A percentile compares a stretch with the other conserved stretches of the same genome.
phyloP scores from a whole-genome alignment of 1,140 invertebrate genomes.

The Pseudomyrmex concolor region DNA sequence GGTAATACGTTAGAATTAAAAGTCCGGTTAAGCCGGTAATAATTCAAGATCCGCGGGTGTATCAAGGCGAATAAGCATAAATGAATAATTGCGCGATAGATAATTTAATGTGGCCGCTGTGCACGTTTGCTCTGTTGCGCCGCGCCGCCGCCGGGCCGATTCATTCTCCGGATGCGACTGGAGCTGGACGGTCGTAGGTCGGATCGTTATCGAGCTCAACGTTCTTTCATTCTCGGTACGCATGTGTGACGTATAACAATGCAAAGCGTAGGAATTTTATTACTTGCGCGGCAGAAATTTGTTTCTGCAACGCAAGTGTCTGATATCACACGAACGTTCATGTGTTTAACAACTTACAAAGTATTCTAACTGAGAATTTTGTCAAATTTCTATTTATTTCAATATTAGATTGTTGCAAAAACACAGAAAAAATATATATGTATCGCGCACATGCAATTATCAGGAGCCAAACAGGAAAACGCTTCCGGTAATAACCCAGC shows the following conservation, averaged over 20 bases:
- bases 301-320: constrained; percentile 14
- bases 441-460: background rate
- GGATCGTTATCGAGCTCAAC: constrained; percentile 61
- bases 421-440: background rate
- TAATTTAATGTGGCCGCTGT: constrained; percentile 81
- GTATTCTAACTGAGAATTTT: background rate
- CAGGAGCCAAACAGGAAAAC: background rate
- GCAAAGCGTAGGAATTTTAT: constrained; percentile 32
- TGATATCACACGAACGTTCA: background rate
- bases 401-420: background rate
- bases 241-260: constrained; percentile 38
- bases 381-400: constrained; percentile 16
- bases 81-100: constrained; percentile 84
- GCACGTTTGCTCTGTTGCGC: constrained; percentile 55
- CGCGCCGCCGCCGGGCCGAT: constrained; percentile 68
- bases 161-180: constrained; percentile 47
- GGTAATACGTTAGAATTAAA: constrained; percentile 84
- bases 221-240: constrained; percentile 62
- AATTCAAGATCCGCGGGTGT: constrained; percentile 83
- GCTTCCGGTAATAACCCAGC: constrained; percentile 23
- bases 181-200: constrained; percentile 42
- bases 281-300: constrained; percentile 25
- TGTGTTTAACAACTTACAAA: background rate
- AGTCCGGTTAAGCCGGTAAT: constrained; percentile 83
- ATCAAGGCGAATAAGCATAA: constrained; percentile 85